phyloP scores from a whole-genome alignment of 1,140 invertebrate species.

The Eumaeus atala region DNA sequence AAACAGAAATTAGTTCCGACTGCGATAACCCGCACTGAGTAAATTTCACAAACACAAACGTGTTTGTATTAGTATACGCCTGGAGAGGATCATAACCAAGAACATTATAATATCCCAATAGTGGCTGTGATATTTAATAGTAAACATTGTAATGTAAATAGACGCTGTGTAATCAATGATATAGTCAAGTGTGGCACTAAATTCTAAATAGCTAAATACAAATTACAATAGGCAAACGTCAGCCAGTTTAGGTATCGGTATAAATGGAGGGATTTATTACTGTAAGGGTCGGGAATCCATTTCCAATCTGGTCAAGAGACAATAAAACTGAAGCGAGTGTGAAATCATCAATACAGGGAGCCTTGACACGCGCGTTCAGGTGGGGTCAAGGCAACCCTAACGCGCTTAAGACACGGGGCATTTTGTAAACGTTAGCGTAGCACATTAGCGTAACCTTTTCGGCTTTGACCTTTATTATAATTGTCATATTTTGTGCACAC shows the following conservation, averaged over 20 bases:
- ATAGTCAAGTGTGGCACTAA: too few species aligned
- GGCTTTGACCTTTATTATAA: constrained; percentile 30
- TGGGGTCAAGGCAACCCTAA: constrained; percentile 48
- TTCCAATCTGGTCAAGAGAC: constrained; percentile 15
- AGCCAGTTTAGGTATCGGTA: background rate
- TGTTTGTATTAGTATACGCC: too few species aligned
- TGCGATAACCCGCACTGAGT: too few species aligned
- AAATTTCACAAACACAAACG: too few species aligned
- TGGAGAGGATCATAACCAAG: too few species aligned
- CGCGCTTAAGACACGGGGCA: constrained; percentile 34
- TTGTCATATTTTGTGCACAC: too few species aligned
- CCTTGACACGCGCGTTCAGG: constrained; percentile 41
- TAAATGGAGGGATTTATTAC: background rate
- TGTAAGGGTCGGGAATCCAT: background rate
- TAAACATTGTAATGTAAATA: too few species aligned
- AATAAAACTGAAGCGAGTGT: constrained; percentile 18
- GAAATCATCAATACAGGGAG: constrained; percentile 35
- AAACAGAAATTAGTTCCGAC: too few species aligned
- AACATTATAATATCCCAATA: too few species aligned
- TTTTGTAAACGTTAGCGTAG: constrained; percentile 19
- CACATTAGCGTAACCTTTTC: constrained; percentile 14
- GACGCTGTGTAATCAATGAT: too few species aligned
- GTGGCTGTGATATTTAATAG: too few species aligned
- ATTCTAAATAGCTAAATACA: background rate
- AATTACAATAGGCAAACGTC: too few species aligned